These are phyloP conservation scores for Perognathus longimembris DNA, from an alignment of 2,113 vertebrate genomes.

Conservation along the genomic window DNA sequence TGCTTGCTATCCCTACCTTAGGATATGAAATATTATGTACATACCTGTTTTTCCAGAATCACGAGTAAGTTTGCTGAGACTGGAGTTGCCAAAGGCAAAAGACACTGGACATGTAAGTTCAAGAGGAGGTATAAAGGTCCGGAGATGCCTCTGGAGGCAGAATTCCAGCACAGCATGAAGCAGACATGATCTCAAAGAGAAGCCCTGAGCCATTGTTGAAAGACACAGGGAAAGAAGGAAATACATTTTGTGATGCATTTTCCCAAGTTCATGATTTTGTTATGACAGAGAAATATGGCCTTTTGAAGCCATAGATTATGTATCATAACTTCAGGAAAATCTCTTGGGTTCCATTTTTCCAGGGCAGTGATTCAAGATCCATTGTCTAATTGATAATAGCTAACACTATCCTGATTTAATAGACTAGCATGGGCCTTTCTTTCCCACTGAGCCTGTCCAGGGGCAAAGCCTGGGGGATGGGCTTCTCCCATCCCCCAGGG, in stretches of 20 bases:
- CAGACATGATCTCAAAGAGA: neutral
- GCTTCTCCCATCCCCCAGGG: neutral
- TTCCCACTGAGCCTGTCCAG: neutral
- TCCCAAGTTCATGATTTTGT: neutral
- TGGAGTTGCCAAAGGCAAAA: neutral
- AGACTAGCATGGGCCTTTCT: neutral
- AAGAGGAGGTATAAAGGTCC: neutral
- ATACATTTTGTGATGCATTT: fast-evolving
- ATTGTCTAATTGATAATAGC: neutral
- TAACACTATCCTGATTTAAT: neutral
- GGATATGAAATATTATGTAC: fast-evolving
- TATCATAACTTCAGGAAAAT: neutral
- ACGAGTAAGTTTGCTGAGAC: neutral
- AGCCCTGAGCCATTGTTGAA: neutral
- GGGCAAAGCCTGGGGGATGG: neutral
- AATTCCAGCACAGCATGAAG: neutral
- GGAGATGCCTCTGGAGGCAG: neutral
- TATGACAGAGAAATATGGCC: neutral
- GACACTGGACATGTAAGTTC: neutral
- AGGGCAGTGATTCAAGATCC: neutral
- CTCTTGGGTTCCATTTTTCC: neutral
- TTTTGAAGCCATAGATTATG: neutral
- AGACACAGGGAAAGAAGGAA: neutral
- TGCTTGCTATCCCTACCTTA: neutral
- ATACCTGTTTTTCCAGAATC: neutral